Conservation (phyloP, 2,888 invertebrate genomes). For the Drosophila testacea region DNA sequence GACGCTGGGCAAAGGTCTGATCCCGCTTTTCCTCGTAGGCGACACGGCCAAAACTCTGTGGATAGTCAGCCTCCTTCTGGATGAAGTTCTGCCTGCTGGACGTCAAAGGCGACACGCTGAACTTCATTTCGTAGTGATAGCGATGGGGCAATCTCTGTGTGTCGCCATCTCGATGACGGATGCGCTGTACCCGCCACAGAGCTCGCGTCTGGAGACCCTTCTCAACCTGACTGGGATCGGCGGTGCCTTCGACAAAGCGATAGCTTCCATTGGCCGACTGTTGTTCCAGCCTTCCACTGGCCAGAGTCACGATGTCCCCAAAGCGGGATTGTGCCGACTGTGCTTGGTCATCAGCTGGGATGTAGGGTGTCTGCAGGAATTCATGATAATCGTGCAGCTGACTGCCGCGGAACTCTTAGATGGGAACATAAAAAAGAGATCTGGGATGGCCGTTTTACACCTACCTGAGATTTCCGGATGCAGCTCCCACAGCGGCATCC, state of each 20-base stretch:
- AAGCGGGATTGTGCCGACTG: slow-evolving; percentile 81
- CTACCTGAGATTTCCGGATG: slow-evolving; percentile 81
- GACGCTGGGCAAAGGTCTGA: slow-evolving; percentile 68
- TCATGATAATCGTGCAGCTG: slow-evolving; percentile 79
- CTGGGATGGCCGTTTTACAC: neutral
- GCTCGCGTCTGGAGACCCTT: slow-evolving; percentile 86
- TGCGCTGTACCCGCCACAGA: slow-evolving; percentile 89
- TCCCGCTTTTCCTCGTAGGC: slow-evolving; percentile 54
- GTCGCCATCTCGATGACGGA: slow-evolving; percentile 87
- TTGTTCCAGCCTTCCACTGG: slow-evolving; percentile 88
- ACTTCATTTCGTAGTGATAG: slow-evolving; percentile 89
- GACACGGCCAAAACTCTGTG: slow-evolving; percentile 78
- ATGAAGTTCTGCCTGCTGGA: slow-evolving; percentile 86
- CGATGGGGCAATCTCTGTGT: slow-evolving; percentile 70
- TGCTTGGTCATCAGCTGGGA: slow-evolving; percentile 38
- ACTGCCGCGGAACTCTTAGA: slow-evolving; percentile 24
- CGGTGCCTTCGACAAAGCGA: slow-evolving; percentile 86
- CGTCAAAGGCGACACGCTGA: slow-evolving; percentile 87
- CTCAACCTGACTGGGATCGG: slow-evolving; percentile 12
- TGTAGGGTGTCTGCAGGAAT: slow-evolving; percentile 80
- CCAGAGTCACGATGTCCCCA: slow-evolving; percentile 88
- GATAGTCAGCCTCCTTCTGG: slow-evolving; percentile 86
- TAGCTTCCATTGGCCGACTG: slow-evolving; percentile 84
- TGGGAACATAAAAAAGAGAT: too few relatives aligned
- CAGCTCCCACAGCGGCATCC: slow-evolving; percentile 71